Evolutionary conservation across 35 echinoderm and acorn worm genomes (phyloP).

Genomic region (Apostichopus californicus): DNA sequence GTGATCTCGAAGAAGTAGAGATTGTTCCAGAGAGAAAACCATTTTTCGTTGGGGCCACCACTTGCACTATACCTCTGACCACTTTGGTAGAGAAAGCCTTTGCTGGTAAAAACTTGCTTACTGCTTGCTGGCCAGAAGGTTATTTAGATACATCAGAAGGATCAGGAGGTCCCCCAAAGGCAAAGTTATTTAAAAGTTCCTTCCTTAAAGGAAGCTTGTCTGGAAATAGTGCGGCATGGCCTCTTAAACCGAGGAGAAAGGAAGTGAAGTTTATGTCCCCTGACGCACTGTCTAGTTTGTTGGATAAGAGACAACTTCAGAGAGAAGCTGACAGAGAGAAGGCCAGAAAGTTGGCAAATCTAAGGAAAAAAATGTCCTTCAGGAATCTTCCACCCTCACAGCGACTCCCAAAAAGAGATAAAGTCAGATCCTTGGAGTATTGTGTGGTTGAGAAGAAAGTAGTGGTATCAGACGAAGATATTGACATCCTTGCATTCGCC

Average conservation of each 20-base stretch:
- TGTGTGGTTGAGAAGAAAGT: slow-evolving; percentile 15
- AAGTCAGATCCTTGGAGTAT: slow-evolving; percentile 45
- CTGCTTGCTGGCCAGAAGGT: slow-evolving; percentile 13
- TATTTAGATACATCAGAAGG: slow-evolving; percentile 8
- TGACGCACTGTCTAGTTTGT: background rate
- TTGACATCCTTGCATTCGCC: slow-evolving; percentile 12
- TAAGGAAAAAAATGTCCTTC: background rate
- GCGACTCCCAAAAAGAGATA: slow-evolving; percentile 21
- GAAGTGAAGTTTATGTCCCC: slow-evolving; percentile 35
- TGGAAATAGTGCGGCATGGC: background rate
- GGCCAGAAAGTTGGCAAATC: background rate
- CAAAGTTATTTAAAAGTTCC: background rate
- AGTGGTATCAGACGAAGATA: slow-evolving; percentile 6
- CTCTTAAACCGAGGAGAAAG: slow-evolving; percentile 30
- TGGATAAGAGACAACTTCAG: slow-evolving; percentile 1
- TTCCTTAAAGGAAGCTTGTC: slow-evolving; percentile 1
- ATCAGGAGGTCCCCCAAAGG: background rate
- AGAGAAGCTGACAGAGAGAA: background rate
- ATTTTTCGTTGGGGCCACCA: background rate
- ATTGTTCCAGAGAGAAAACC: background rate
- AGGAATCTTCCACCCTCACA: slow-evolving; percentile 34
- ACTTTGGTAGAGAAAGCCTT: slow-evolving; percentile 16
- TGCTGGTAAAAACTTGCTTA: background rate
- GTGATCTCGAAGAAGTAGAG: slow-evolving; percentile 12
- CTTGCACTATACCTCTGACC: background rate